Evolutionary conservation across 2,797 vertebrate species (phyloP), one percentile per base, ranked within the genome.

Genomic region (Manis javanica): DNA sequence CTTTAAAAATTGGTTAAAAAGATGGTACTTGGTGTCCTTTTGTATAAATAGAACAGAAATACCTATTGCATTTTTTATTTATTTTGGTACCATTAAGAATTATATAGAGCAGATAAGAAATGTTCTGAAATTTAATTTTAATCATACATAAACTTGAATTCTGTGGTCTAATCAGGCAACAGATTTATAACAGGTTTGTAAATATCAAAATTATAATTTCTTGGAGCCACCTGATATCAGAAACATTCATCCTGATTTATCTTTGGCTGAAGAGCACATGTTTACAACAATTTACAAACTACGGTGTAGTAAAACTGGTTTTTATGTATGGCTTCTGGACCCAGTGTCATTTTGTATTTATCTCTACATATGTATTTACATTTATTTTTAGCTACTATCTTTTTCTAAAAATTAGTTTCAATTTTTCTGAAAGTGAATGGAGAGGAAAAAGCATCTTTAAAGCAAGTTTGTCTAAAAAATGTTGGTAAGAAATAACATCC

Each of bases 281-380:
- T 46, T 46, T 46, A 11, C 10, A 10, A 92, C 21, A 88, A 18
- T 42, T 91, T 91, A 63, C 9, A 94, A 84, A 71, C 5, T 87
- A 46, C 46, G 79, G 18, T 84, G 29, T 12, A 51, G 49, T 68
- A 82, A 93, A 84, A 87, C 29, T 94, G 49, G 24, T 79, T 85
- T 97, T 90, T 90, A 39, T 85, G 21, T 85, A 34, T 90, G 55
- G n/a, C 68, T 83, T 94, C 18, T 95, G 23, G 86, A 95, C 85
- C 5, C 6, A 61, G 7, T 91, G 42, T 90, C 13, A 83, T 91
- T 90, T 94, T 68, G 68, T 87, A 86, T 81, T 92, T 87, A 37
- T 88, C 19, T 92, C 59, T 39, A 29, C 49, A 4, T 90, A 46
- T 71, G 34, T 87, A 74, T 69, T 94, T 94, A 46, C 46, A 81